Conservation (phyloP, 2,888 invertebrate species). For the Cryptocephalus moraei region DNA sequence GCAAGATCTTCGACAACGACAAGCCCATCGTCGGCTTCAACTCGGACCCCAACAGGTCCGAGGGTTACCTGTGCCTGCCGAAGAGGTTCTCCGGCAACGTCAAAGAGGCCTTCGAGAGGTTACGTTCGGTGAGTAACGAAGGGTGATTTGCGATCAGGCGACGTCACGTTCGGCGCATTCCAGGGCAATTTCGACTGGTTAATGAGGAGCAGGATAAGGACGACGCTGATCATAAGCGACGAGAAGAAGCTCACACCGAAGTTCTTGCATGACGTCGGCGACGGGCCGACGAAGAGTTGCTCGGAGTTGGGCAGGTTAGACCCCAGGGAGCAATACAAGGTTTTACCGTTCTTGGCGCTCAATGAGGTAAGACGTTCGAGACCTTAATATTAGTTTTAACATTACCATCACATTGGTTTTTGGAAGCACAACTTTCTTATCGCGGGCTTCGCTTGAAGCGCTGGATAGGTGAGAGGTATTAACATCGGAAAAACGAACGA, state of each 20-base stretch:
- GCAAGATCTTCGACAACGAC: constrained; percentile 59
- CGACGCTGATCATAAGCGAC: constrained; percentile 66
- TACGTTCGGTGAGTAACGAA: constrained; percentile 49
- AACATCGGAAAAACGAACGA: no score
- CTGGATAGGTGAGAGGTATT: no score
- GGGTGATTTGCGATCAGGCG: no score
- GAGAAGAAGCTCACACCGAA: constrained; percentile 38
- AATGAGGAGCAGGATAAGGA: constrained; percentile 80
- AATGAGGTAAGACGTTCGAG: constrained; percentile 63
- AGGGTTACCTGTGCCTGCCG: constrained; percentile 86
- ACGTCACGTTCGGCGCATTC: constrained; percentile 9
- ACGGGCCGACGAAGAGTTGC: constrained; percentile 12
- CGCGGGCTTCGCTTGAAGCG: no score
- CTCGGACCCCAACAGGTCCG: constrained; percentile 87
- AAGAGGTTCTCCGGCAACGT: constrained; percentile 74
- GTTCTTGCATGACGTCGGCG: constrained; percentile 38
- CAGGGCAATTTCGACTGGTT: constrained; percentile 79
- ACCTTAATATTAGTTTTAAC: no score
- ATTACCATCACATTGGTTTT: no score
- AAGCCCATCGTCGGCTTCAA: constrained; percentile 97
- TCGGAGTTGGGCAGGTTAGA: constrained; percentile 6
- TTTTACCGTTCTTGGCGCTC: constrained; percentile 83
- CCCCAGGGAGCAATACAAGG: constrained; percentile 30
- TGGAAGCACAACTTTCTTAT: no score
- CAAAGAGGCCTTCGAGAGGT: constrained; percentile 63